phyloP scores from a whole-genome alignment of 2,113 vertebrate genomes.

The Dicrurus megarhynchus region DNA sequence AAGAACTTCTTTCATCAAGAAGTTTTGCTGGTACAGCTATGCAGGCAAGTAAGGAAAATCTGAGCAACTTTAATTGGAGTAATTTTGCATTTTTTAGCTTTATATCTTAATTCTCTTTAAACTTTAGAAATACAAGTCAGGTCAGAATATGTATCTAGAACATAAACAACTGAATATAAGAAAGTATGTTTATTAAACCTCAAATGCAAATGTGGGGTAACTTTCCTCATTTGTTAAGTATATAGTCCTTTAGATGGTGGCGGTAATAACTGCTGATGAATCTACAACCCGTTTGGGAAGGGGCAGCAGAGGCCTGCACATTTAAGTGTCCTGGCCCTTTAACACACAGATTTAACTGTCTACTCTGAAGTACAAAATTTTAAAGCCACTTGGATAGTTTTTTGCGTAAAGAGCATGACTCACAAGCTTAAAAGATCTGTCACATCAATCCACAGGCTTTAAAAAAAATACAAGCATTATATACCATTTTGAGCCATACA shows the following conservation, averaged over 20 bases:
- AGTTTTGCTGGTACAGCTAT: neutral
- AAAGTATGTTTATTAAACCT: neutral
- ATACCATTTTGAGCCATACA: neutral
- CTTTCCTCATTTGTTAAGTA: neutral
- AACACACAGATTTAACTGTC: neutral
- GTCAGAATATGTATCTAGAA: neutral
- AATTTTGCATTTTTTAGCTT: neutral
- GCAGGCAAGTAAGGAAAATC: neutral
- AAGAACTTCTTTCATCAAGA: neutral
- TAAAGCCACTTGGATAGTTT: neutral
- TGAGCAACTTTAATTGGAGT: neutral
- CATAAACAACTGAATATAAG: neutral
- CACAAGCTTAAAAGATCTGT: neutral
- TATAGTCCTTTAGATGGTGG: neutral
- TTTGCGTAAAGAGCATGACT: neutral
- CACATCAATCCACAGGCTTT: neutral
- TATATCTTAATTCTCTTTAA: neutral
- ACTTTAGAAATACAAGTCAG: neutral
- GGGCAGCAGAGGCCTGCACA: neutral
- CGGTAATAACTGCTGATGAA: neutral
- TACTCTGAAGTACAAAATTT: neutral
- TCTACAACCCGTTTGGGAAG: neutral
- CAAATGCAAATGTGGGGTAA: neutral
- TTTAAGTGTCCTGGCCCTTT: neutral
- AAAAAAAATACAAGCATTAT: neutral